phyloP scores from a whole-genome alignment of 2,888 invertebrate genomes.

The Clepsis dumicolana region DNA sequence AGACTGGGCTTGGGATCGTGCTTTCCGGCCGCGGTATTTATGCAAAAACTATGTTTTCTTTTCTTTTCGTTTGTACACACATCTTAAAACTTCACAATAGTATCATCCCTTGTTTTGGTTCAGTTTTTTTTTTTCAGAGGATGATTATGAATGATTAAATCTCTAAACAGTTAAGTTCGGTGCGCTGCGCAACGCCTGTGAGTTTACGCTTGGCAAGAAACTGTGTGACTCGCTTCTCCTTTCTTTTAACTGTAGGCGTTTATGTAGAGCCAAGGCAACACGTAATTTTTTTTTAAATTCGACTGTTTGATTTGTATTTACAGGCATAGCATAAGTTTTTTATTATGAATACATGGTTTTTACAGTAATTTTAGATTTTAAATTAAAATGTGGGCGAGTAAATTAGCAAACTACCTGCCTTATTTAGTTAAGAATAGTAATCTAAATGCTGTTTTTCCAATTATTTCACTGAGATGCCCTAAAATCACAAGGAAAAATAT shows the following conservation, averaged over 20 bases:
- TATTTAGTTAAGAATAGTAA: too few species aligned
- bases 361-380: not conserved
- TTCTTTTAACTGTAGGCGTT: constrained; percentile 39
- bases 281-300: not conserved
- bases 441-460: too few species aligned
- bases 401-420: too few species aligned
- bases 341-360: not conserved
- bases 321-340: not conserved
- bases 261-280: not conserved
- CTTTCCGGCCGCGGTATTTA: constrained; percentile 30
- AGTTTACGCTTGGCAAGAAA: constrained; percentile 38
- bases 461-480: not conserved
- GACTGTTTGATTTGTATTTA: not conserved
- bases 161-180: not conserved
- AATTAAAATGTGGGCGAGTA: too few species aligned
- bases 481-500: constrained; percentile 13
- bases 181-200: constrained; percentile 41
- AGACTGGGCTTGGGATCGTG: constrained; percentile 20
- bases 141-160: not conserved
- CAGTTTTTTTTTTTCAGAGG: not conserved
- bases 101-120: not conserved
- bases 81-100: too few species aligned
- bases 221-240: constrained; percentile 10
- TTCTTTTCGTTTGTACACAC: constrained; percentile 12
- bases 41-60: constrained; percentile 36